Conservation (phyloP, 2,888 invertebrate species). For the Heliconius sara region DNA sequence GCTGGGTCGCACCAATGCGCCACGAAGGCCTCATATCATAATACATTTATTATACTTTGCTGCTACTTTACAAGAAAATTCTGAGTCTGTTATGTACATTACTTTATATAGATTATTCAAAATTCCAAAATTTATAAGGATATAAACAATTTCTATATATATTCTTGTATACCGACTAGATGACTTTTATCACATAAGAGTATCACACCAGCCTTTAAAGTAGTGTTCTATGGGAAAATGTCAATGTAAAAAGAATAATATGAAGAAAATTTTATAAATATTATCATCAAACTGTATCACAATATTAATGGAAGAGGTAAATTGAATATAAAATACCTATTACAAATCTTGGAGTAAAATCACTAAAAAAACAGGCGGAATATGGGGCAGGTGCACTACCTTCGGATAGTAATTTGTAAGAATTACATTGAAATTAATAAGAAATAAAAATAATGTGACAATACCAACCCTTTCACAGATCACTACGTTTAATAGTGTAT, state of each 20-base stretch:
- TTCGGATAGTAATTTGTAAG: not conserved
- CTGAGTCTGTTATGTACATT: too few species aligned
- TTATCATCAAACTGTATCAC: not conserved
- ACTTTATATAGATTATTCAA: too few species aligned
- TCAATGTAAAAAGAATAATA: not conserved
- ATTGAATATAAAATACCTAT: not conserved
- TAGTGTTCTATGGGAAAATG: not conserved
- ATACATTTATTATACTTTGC: too few species aligned
- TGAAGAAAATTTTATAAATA: not conserved
- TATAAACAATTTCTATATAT: not conserved
- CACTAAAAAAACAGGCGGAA: not conserved
- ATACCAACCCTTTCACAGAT: conserved; percentile 41
- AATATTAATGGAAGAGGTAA: not conserved
- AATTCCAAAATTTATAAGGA: too few species aligned
- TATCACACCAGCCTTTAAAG: too few species aligned
- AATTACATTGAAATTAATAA: conserved; percentile 27
- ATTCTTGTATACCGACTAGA: not conserved
- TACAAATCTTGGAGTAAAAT: not conserved
- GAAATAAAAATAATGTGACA: conserved; percentile 35
- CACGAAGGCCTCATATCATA: too few species aligned
- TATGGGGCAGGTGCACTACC: conserved; percentile 11
- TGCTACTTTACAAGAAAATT: too few species aligned
- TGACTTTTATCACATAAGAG: not conserved
- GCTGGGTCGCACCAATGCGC: too few species aligned
- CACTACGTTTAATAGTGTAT: conserved; percentile 32